Evolutionary conservation across 2,888 invertebrate genomes (phyloP).

Genomic region (Macroteleia sp.): DNA sequence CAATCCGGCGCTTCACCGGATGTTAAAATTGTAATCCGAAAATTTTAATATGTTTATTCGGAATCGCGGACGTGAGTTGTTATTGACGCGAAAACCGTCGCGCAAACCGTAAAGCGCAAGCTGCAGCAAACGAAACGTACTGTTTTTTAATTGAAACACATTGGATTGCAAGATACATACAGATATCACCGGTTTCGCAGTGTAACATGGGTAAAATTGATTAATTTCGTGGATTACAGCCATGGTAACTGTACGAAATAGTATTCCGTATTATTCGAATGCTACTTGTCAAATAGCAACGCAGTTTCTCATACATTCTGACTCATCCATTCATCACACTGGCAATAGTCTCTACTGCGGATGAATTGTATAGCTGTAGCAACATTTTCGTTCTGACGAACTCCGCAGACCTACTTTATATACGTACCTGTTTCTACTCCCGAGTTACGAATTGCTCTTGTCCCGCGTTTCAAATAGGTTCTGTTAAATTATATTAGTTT

Average conservation of each 20-base stretch:
- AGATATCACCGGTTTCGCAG: conserved; percentile 26
- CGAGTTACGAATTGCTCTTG: conserved; percentile 58
- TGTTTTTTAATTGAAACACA: conserved; percentile 57
- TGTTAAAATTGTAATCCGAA: too few relatives aligned
- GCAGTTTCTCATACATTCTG: conserved; percentile 54
- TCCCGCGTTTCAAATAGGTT: conserved; percentile 45
- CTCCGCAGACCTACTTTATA: conserved; percentile 54
- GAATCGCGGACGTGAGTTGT: too few relatives aligned
- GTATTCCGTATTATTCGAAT: conserved; percentile 57
- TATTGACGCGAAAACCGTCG: not conserved
- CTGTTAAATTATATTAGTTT: conserved; percentile 57
- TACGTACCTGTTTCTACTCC: conserved; percentile 43
- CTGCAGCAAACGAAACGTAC: conserved; percentile 1
- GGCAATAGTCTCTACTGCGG: conserved; percentile 52
- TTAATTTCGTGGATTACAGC: conserved; percentile 57
- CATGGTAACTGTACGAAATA: conserved; percentile 41
- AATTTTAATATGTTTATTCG: too few relatives aligned
- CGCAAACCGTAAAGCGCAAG: too few relatives aligned
- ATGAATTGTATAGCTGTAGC: conserved; percentile 54
- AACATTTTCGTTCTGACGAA: conserved; percentile 57
- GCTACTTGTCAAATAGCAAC: conserved; percentile 61
- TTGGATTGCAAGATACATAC: conserved; percentile 44
- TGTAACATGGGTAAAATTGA: conserved; percentile 50
- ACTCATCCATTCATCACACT: conserved; percentile 59
- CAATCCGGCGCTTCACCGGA: too few relatives aligned